Evolutionary conservation across 2,797 vertebrate species (phyloP), one percentile per base, ranked within the genome.

Genomic region (Sylvia borin): DNA sequence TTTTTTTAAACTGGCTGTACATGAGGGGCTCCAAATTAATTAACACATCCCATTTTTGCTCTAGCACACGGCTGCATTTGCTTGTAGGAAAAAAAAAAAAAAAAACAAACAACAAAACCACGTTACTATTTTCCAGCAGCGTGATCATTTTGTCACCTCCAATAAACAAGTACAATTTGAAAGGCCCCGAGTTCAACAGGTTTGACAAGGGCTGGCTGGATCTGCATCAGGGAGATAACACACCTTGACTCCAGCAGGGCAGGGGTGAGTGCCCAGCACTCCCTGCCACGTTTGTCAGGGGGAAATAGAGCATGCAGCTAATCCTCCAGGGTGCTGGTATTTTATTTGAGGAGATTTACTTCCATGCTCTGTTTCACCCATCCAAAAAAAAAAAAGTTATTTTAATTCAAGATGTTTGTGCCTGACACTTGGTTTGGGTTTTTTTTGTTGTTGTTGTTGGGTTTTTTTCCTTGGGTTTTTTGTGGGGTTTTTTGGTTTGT

Each of bases 281-380:
- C 77, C 85, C 2, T 24, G 29, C 85, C 91, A 94, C 91, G 76
- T 96, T 95, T 97, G 80, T 93, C 84, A 92, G 75, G 57, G 92
- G 87, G 94, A 97, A 97, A 80, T 60, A 97, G 97, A 97, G 96
- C 96, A 90, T 96, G 88, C 61, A 96, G n/a, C 61, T 96, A 97
- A 97, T 97, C 95, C 96, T 96, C 90, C 68, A 10, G 72, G 95
- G 96, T 84, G 76, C 45, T 94, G 93, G 53, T 77, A 65, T 97
- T 97, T 97, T 93, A 93, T 93, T 96, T 61, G 94, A 97, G 85
- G 83, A 97, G 94, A 97, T 97, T 97, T 97, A 84, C 85, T 96
- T 96, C 96, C 92, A 92, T 96, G 97, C 95, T 98, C 96, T 94
- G 95, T 84, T 98, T 97, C 95, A 26, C 83, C 68, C 91, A 93